Base-by-base conservation (phyloP, 2,113 vertebrate genomes). In the Colossoma macropomum region DNA sequence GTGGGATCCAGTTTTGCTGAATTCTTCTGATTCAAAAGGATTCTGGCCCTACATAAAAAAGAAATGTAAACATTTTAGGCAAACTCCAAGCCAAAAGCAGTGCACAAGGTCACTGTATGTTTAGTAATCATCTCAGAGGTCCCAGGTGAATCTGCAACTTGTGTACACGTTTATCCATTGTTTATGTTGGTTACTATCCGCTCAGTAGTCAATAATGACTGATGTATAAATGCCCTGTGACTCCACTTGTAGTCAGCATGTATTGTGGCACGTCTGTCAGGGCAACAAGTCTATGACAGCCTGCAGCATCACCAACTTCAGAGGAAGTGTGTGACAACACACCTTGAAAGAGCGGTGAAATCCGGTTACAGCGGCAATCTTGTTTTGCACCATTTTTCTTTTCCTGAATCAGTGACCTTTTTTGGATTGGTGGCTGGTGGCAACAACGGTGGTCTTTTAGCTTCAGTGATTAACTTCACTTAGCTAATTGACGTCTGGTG, bases 271-370 rank as follows among this genome's bases (percentile, higher is more conserved):
- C 60, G 12, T 3, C 19, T 12, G 11, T 12, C 12, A 30, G 0
- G 1, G 17, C 27, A 48, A 30, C 15, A 45, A 27, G 12, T 17
- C 32, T n/a, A 12, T 1, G n/a, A 17, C 1, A 27, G n/a, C 5
- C 25, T 11, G 59, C n/a, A 27, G 59, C 59, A 62, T 27, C 59
- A 27, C 59, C 25, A 4, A 13, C 59, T 62, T 62, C 23, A 60
- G 59, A 27, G 25, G 59, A 62, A 25, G n/a, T 27, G 13, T 15
- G 30, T 2, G 75, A 21, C 52, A 50, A 82, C 82, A 88, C 88
- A 97, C 97, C 96, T 97, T 97, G 91, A 97, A 97, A 25, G 97
- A 97, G 89, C 95, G 95, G 80, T 97, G 97, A 88, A 98, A 97
- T 87, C 96, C 96, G 82, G 95, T 94, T 84, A 97, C 92, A 89